Evolutionary conservation across 2,113 vertebrate species (phyloP).

Genomic region (Plecotus auritus): DNA sequence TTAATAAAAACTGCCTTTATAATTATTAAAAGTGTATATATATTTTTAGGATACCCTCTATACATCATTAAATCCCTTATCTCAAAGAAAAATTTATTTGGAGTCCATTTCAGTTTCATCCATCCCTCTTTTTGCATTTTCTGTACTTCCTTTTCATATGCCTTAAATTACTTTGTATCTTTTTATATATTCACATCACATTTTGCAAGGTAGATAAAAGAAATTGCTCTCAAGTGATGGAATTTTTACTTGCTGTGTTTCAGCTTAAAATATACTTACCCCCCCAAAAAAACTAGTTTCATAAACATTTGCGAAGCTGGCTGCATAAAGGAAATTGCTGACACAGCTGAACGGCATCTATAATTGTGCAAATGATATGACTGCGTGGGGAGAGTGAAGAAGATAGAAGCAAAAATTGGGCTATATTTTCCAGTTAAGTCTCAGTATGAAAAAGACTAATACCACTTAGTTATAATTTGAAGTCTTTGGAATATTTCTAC

Average conservation of each 20-base stretch:
- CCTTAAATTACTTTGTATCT: constrained; percentile 63
- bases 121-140: constrained; percentile 29
- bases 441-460: neutral
- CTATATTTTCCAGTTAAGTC: constrained; percentile 39
- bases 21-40: too few relatives aligned
- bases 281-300: constrained; percentile 50
- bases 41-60: too few relatives aligned
- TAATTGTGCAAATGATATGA: constrained; percentile 59
- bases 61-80: neutral
- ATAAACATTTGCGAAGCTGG: constrained; percentile 61
- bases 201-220: constrained; percentile 71
- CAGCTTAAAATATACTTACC: constrained; percentile 46
- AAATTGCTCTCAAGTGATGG: constrained; percentile 67
- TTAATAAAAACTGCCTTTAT: too few relatives aligned
- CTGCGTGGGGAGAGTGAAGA: constrained; percentile 6
- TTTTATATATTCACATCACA: constrained; percentile 68
- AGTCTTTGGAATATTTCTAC: constrained; percentile 31
- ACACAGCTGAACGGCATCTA: constrained; percentile 57
- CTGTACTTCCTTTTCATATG: constrained; percentile 22
- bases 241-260: constrained; percentile 67
- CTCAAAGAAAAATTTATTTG: constrained; percentile 44
- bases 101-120: neutral
- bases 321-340: constrained; percentile 61
- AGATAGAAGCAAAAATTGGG: constrained; percentile 39
- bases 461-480: constrained; percentile 42